phyloP scores from a whole-genome alignment of 2,888 invertebrate genomes.

The Protonemura montana region DNA sequence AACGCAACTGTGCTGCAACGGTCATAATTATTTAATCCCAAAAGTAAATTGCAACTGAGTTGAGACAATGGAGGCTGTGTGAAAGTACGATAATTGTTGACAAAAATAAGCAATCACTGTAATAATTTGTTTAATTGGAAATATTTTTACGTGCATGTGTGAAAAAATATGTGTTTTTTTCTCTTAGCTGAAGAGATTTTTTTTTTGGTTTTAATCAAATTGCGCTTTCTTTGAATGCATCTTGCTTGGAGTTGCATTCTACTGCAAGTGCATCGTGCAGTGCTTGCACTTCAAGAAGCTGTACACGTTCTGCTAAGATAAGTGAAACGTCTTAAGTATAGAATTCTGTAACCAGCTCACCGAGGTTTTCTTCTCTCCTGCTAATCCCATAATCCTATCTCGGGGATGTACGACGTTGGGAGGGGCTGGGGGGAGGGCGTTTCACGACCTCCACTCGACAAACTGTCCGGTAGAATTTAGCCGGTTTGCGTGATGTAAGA shows the following conservation, averaged over 20 bases:
- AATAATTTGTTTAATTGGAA: not conserved
- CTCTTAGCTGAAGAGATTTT: not conserved
- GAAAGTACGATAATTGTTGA: too few species aligned
- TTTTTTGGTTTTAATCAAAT: too few species aligned
- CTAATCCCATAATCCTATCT: not conserved
- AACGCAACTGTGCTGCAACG: too few species aligned
- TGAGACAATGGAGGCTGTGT: too few species aligned
- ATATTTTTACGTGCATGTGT: not conserved
- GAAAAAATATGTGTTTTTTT: not conserved
- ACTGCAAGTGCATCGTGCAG: not conserved
- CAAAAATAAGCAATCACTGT: not conserved
- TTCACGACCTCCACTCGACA: not conserved
- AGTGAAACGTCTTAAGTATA: not conserved
- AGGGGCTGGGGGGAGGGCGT: not conserved
- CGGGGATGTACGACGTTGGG: not conserved
- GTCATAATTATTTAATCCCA: too few species aligned
- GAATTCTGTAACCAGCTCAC: not conserved
- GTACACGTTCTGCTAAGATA: not conserved
- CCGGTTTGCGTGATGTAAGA: too few species aligned
- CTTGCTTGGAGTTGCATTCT: not conserved
- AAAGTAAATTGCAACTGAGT: too few species aligned
- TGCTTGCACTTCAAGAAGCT: not conserved
- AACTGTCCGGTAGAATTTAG: not conserved
- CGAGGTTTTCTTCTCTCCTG: not conserved
- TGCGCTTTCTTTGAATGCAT: too few species aligned